Evolutionary conservation across 2,113 vertebrate genomes (phyloP).

Genomic region (Hyaena hyaena): DNA sequence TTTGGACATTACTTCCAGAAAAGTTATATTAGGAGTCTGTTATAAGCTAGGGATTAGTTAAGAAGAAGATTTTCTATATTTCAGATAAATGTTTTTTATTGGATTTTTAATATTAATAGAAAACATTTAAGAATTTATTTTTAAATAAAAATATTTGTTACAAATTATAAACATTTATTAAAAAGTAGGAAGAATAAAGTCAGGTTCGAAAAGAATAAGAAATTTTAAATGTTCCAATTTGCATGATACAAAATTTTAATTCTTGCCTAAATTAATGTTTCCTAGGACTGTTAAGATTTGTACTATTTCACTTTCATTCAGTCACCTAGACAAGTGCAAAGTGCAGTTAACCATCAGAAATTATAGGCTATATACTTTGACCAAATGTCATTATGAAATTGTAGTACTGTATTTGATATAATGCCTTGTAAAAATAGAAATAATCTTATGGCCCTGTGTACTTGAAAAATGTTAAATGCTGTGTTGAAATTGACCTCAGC

Average conservation of each 20-base stretch:
- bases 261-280: not conserved
- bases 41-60: not conserved
- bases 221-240: not conserved
- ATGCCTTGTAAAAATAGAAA: conserved; percentile 25
- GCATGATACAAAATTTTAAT: not conserved
- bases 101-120: not conserved
- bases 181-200: not conserved
- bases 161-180: not conserved
- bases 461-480: conserved; percentile 32
- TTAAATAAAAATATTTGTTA: not conserved
- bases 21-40: not conserved
- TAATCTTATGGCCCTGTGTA: not conserved
- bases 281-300: not conserved
- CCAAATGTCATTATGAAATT: conserved; percentile 42
- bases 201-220: not conserved
- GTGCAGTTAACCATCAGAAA: not conserved
- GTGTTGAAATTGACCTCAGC: conserved; percentile 2
- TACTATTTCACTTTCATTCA: not conserved
- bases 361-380: conserved; percentile 47
- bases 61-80: not conserved
- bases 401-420: conserved; percentile 20
- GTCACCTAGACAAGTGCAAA: conserved; percentile 26
- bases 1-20: conserved; percentile 22
- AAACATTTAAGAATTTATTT: not conserved
- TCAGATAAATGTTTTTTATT: not conserved